Percentiles rank a stretch among this genome's conserved stretches.
Conservation (phyloP, 2,888 invertebrate genomes). For the Tipula lateralis region DNA sequence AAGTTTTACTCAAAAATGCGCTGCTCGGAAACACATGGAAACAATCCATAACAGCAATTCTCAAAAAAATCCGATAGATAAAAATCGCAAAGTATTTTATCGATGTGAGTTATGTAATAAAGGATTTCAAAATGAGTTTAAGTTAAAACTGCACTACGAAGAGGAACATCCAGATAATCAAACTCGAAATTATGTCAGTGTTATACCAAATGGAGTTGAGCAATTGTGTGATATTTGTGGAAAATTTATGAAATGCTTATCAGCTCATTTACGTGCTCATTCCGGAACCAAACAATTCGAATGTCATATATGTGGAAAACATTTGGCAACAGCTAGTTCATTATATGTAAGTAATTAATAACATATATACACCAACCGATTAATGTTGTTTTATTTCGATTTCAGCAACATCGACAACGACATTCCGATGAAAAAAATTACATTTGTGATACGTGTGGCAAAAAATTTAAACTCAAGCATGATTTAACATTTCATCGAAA, state of each 20-base stretch:
- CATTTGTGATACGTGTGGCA: background rate
- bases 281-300: background rate
- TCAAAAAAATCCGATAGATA: background rate
- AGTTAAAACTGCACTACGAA: background rate
- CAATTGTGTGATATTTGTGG: background rate
- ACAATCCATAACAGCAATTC: background rate
- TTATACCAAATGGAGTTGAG: background rate
- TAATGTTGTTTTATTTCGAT: background rate
- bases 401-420: background rate
- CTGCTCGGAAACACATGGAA: background rate
- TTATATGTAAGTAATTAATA: background rate
- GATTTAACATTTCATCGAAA: background rate
- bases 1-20: background rate
- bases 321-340: background rate
- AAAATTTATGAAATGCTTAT: background rate
- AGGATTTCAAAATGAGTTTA: background rate
- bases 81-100: background rate
- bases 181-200: background rate
- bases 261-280: background rate
- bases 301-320: background rate
- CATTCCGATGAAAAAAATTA: background rate
- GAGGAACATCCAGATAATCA: background rate
- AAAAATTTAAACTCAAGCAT: background rate
- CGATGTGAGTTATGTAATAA: background rate
- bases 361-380: background rate